Evolutionary conservation across 2,113 vertebrate species (phyloP), one percentile per base, ranked within the genome.

Genomic region (Typhlomys cinereus): DNA sequence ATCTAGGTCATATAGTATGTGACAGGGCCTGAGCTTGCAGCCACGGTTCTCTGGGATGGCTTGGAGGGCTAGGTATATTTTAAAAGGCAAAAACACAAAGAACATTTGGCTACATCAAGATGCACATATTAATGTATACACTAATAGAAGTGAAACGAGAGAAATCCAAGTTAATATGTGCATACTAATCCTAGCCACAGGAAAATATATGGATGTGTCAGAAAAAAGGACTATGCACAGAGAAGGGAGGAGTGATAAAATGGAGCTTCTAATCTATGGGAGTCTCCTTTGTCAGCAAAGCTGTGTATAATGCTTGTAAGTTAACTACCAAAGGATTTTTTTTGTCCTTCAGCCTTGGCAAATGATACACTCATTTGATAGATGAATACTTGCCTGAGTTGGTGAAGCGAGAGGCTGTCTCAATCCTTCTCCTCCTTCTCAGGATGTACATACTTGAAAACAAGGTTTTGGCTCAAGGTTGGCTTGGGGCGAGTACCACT

Each of bases 221-320:
- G 82, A 48, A 15, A 81, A 44, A n/a, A n/a, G n/a, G n/a, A n/a
- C n/a, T n/a, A n/a, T n/a, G n/a, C n/a, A n/a, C n/a, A n/a, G n/a
- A n/a, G n/a, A n/a, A n/a, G n/a, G 7, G 21, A 20, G 39, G 4
- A 57, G 84, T 31, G 7, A n/a, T n/a, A n/a, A 84, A 82, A 73
- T 48, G 57, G 46, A 61, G 48, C 69, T 69, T 74, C 69, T 93
- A n/a, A 76, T 88, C 29, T 70, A 59, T 4, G 36, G 62, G 57
- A 64, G 50, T 69, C 44, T 94, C 79, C n/a, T 79, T 88, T 92
- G 50, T 69, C 61, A n/a, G 62, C 70, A 54, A 92, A 76, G 44
- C 31, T 73, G 5, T 59, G 21, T 23, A 46, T 57, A 62, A 41
- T 59, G 59, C 88, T 48, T 74, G 0, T 27, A 64, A 57, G 41